Evolutionary conservation across 2,797 vertebrate species (phyloP), one percentile per base, ranked within the genome.

Genomic region (Sebastes glaucus): DNA sequence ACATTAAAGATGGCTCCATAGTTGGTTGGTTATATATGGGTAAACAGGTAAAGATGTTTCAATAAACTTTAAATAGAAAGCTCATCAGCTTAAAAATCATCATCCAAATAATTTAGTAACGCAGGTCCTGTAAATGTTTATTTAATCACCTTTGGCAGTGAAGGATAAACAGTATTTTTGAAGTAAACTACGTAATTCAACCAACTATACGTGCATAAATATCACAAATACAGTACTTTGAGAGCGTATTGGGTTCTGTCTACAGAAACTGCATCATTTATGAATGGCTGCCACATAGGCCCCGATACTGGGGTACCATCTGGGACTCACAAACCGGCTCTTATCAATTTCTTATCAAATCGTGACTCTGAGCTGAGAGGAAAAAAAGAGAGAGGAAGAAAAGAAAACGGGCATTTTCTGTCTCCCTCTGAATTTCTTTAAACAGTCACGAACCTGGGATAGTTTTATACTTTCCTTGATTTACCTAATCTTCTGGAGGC

Each of bases 311-410:
- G 22, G 69, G 46, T 59, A 80, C 86, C 87, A 92, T 88, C 83
- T 89, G 90, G 74, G 80, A 77, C 66, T 80, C 52, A 78, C 61
- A 79, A 79, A 71, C 65, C 1, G 9, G 18, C 33, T 75, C 73
- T 68, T 71, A 88, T 87, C 80, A 80, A 73, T 89, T 71, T 88
- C 62, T 92, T 32, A 88, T 84, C 63, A 71, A 73, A 81, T 62
- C n/a, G 11, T 82, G 67, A 84, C 75, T 42, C 23, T 18, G 38
- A 76, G 35, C 49, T 64, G 56, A 46, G 2, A 49, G 14, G 55
- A 2, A 56, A 70, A 30, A 30, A 2, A 0, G 3, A 23, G 6
- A 20, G 20, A 60, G 1, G 14, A 25, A 27, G 42, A 20, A 30
- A 46, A 22, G 69, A 5, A 55, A 60, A 38, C 2, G 0, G 14